These are phyloP conservation scores for Montipora capitata DNA, from an alignment of 92 coral and sea anemone species.

Conservation along the genomic window DNA sequence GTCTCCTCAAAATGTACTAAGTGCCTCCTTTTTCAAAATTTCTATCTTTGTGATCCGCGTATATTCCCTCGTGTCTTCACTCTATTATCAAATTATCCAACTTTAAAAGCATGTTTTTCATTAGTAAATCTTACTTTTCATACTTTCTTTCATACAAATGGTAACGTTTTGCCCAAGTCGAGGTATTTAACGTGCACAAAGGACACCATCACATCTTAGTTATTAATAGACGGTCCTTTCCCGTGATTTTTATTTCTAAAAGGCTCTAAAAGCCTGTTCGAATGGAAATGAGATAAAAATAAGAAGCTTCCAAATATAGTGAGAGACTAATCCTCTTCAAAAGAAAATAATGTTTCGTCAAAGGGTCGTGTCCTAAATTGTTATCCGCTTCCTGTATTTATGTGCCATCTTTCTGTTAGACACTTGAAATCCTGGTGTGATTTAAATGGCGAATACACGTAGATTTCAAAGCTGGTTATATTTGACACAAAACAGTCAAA, in stretches of 20 bases:
- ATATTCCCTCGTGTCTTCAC: too few relatives aligned
- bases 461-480: not conserved
- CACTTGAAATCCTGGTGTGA: slow-evolving; percentile 67
- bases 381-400: slow-evolving; percentile 56
- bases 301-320: slow-evolving; percentile 44
- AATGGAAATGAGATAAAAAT: slow-evolving; percentile 24
- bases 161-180: too few relatives aligned
- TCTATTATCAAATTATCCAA: too few relatives aligned
- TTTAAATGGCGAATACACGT: slow-evolving; percentile 53
- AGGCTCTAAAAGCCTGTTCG: slow-evolving; percentile 4
- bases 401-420: slow-evolving; percentile 50
- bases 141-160: too few relatives aligned
- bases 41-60: not conserved
- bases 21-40: not conserved
- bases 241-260: not conserved
- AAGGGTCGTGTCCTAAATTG: slow-evolving; percentile 42
- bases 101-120: too few relatives aligned
- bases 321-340: slow-evolving; percentile 44
- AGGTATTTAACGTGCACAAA: too few relatives aligned
- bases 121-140: too few relatives aligned
- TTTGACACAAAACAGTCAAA: not conserved
- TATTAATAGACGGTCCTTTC: not conserved
- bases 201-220: not conserved
- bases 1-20: not conserved
- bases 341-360: slow-evolving; percentile 8